Evolutionary conservation across 2,797 vertebrate genomes (phyloP).

Genomic region (Falco biarmicus): DNA sequence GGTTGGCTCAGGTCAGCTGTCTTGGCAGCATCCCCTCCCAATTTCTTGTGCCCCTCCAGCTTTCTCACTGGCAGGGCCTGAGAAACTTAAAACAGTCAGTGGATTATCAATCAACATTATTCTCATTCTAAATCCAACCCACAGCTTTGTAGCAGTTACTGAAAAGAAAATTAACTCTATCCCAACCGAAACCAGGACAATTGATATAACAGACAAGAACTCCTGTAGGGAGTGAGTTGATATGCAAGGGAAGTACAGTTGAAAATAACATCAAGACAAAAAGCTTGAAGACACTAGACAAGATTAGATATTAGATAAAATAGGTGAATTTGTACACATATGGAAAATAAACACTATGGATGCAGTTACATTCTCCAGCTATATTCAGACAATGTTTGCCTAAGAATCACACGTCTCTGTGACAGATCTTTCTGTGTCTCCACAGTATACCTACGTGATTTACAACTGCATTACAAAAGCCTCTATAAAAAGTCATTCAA

Average conservation of each 20-base stretch:
- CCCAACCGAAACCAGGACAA: no score
- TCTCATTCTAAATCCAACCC: no score
- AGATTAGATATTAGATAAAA: not conserved
- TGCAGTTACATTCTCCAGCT: not conserved
- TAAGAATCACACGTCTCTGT: not conserved
- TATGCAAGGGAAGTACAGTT: not conserved
- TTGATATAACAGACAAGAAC: not conserved
- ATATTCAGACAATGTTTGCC: not conserved
- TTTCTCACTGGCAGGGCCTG: no score
- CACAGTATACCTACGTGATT: not conserved
- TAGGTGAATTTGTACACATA: not conserved
- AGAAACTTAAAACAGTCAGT: no score
- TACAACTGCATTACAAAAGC: not conserved
- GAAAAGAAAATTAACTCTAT: no score
- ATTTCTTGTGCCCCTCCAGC: no score
- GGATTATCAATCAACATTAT: no score
- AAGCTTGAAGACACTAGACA: not conserved
- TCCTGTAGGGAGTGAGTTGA: not conserved
- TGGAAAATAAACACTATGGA: not conserved
- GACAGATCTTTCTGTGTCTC: not conserved
- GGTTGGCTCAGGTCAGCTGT: no score
- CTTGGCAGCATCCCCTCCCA: no score
- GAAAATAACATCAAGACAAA: not conserved
- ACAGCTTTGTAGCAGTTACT: no score
- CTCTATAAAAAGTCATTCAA: not conserved